Conservation (phyloP, 2,888 invertebrate genomes). For the Lottia scabra region DNA sequence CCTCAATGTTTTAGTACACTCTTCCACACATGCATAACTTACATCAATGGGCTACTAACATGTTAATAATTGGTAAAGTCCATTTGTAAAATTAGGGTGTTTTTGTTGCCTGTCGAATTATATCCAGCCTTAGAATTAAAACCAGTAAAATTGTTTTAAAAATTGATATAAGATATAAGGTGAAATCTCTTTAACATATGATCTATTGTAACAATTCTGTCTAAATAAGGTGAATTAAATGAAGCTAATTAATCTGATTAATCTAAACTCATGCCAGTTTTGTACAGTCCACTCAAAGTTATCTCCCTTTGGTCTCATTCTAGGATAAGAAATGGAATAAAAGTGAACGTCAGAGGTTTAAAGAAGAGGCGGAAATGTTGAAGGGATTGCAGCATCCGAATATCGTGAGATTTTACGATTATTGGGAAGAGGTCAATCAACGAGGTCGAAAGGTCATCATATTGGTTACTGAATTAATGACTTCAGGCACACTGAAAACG, state of each 20-base stretch:
- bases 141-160: no score
- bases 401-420: slow-evolving; percentile 82
- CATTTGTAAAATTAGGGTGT: no score
- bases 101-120: not conserved
- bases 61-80: no score
- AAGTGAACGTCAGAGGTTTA: slow-evolving; percentile 84
- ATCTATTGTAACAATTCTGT: not conserved
- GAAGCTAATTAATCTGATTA: no score
- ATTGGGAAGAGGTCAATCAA: slow-evolving; percentile 93
- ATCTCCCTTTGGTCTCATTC: slow-evolving; percentile 21
- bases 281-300: no score
- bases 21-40: no score
- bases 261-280: no score
- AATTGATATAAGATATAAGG: no score
- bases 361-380: slow-evolving; percentile 89
- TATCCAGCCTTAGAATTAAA: slow-evolving; percentile 1
- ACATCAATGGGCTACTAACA: no score
- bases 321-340: slow-evolving; percentile 93
- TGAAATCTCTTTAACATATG: not conserved
- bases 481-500: slow-evolving; percentile 98
- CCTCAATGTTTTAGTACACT: no score
- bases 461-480: slow-evolving; percentile 98
- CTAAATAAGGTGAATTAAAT: no score
- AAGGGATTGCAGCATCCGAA: slow-evolving; percentile 92
- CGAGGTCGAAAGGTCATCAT: slow-evolving; percentile 97